These are phyloP conservation scores for Caloenas nicobarica DNA, from an alignment of 2,113 vertebrate species.

Conservation along the genomic window DNA sequence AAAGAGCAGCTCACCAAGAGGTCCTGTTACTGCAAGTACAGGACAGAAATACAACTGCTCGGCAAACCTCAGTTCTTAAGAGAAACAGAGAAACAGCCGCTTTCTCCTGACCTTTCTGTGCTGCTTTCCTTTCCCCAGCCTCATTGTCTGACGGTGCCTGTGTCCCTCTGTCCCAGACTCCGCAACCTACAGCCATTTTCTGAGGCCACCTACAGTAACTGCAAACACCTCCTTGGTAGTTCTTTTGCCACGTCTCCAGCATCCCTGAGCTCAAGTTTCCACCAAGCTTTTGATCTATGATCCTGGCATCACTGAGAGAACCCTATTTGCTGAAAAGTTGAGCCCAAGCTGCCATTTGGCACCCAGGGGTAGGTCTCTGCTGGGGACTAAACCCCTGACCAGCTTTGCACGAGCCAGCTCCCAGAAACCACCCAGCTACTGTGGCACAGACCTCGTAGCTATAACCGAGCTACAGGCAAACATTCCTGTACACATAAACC, in stretches of 20 bases:
- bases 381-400: not conserved
- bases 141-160: not conserved
- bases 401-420: not conserved
- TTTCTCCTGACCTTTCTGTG: not conserved
- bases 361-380: fast-evolving
- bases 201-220: not conserved
- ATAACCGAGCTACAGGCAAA: fast-evolving
- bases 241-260: not conserved
- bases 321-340: not conserved
- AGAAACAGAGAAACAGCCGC: not conserved
- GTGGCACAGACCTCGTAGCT: not conserved
- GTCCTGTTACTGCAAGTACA: not conserved
- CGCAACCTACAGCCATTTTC: not conserved
- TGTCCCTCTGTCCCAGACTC: not conserved
- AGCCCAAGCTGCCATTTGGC: not conserved
- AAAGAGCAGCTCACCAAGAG: not conserved
- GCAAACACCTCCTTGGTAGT: not conserved
- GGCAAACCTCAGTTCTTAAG: not conserved
- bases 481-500: not conserved
- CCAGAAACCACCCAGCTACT: not conserved
- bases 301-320: not conserved
- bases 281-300: not conserved
- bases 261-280: not conserved
- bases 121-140: not conserved
- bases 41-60: not conserved